Percentiles rank a stretch among this genome's conserved stretches.
phyloP scores from a whole-genome alignment of 2,113 vertebrate species.

The Catharus fuscescens region DNA sequence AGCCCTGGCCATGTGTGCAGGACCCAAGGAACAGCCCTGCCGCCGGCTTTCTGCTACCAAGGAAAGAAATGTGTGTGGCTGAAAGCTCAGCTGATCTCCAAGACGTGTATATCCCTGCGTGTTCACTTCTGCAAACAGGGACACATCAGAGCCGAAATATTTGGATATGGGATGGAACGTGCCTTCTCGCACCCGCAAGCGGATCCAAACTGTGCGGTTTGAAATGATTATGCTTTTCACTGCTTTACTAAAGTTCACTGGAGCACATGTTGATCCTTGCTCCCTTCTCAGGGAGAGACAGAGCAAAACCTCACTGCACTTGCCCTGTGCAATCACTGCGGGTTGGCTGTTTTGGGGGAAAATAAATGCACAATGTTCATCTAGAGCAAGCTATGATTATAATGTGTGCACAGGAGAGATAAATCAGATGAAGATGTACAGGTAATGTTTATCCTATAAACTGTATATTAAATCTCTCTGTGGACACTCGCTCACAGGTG shows the following conservation, averaged over 20 bases:
- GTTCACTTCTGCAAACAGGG: accelerated
- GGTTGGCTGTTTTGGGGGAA: background rate
- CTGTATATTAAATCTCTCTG: background rate
- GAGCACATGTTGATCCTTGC: accelerated
- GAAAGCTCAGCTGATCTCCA: background rate
- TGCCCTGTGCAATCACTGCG: background rate
- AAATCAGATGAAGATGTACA: background rate
- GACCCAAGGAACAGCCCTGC: background rate
- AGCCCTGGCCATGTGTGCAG: accelerated
- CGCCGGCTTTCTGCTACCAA: background rate
- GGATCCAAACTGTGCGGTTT: accelerated
- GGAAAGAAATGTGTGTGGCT: background rate
- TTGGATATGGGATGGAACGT: background rate
- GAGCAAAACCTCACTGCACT: background rate
- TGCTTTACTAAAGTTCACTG: background rate
- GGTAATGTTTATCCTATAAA: background rate
- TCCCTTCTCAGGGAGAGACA: accelerated
- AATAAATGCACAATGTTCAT: background rate
- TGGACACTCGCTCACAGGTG: background rate
- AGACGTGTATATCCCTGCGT: accelerated
- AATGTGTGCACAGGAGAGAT: background rate
- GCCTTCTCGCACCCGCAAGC: background rate
- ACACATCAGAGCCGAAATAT: background rate
- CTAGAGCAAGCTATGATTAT: background rate
- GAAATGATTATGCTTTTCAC: accelerated